Evolutionary conservation across 92 coral and sea anemone species (phyloP), one percentile per base, ranked within the genome.

Genomic region (Nematostella vectensis): DNA sequence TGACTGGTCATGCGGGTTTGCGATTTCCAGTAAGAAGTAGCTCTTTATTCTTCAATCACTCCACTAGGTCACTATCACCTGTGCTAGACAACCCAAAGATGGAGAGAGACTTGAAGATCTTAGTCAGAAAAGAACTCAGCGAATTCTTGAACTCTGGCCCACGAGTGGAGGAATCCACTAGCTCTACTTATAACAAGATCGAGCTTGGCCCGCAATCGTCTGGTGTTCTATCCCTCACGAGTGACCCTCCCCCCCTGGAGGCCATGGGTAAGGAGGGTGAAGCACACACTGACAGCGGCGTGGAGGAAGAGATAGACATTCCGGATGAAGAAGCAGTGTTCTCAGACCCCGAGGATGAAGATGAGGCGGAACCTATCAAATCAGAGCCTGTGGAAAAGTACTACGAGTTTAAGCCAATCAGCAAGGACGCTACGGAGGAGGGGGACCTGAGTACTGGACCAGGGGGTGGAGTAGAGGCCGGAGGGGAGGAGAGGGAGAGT

Each of bases 271-370:
- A 45, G 21, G 64, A 54, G 54, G 63, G 64, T 24, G 83, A 57
- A 40, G 37, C 57, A 31, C 72, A 57, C 33, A 72, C 54, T 25
- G 95, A 85, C 71, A 85, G 88, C 55, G 95, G 95, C 0, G 84
- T 85, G 27, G 95, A 85, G 54, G 95, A 80, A 2, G 95, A 85
- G 48, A 49, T 85, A 20, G 95, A 85, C 59, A 74, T 74, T 17
- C 76, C 88, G 22, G 95, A 80, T 54, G 95, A 80, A 76, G 95
- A 93, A 61, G 99, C 99, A 1, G 83, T 82, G 27, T 93, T 93
- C 70, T 93, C 98, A 22, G 98, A 91, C 62, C 95, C 99, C 22
- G 99, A 93, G 54, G 99, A 93, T 16, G 96, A 86, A 16, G 87
- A 79, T 39, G 96, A 93, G 22, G 71, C 65, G 0, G 89, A 89